Evolutionary conservation across 2,797 vertebrate genomes (phyloP), one percentile per base, ranked within the genome.

Genomic region (Parauchenoglanis punctatus): DNA sequence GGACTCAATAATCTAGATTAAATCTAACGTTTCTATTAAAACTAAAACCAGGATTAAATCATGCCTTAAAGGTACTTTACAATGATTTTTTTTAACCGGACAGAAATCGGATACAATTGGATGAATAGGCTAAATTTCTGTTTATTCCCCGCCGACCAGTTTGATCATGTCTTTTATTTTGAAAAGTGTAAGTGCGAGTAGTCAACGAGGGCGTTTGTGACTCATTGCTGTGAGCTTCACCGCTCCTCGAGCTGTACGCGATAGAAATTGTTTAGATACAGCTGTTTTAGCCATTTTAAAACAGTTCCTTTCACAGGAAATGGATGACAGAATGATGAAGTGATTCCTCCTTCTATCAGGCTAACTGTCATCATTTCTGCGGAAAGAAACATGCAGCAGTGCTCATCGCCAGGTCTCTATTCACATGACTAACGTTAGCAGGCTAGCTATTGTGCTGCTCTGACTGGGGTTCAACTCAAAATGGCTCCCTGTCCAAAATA

Each of bases 81-180:
- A 78, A 18, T 4, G 17, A 46, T 75, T 49, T 76, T 40, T 59
- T 76, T 40, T 59, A 44, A 59, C 10, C 0, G 10, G 23, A 44
- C 1, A 7, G 0, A 35, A 77, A 0, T 23, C 11, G 17, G 15
- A 15, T 52, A 8, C 2, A 40, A 81, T 23, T 61, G 4, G 10
- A 44, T 25, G 7, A 58, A 31, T 10, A 35, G 49, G 13, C 13
- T 44, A 13, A 28, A 17, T 20, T 31, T 35, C 5, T 17, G 11
- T 78, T 80, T n/a, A 44, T 25, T 25, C 13, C 13, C 13, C 59
- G n/a, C 6, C 7, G 10, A 0, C 11, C 15, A 0, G 25, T 0
- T 17, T 2, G 31, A 10, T 73, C 70, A 6, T 1, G 28, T 73
- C 90, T 85, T 89, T 91, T 90, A 91, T 89, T 91, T 85, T 91